Evolutionary conservation across 2,888 invertebrate genomes (phyloP).

Genomic region (Drosophila paramelanica): DNA sequence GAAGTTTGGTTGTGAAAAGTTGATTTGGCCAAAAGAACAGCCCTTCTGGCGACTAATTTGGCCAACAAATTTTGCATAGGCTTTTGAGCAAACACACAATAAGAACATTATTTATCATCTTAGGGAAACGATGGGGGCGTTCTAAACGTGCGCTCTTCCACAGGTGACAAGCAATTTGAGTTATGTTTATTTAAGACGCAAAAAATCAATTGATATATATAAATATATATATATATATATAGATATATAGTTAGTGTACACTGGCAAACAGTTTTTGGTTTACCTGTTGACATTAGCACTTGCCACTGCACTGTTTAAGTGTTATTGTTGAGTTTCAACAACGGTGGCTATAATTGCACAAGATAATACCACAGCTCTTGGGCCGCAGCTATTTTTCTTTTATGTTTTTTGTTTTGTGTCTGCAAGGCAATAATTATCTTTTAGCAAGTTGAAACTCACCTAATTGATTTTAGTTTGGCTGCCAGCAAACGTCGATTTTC

Average conservation of each 20-base stretch:
- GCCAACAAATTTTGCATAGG: constrained; percentile 40
- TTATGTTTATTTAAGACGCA: constrained; percentile 44
- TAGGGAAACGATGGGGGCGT: constrained; percentile 34
- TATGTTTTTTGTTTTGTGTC: constrained; percentile 25
- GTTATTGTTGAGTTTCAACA: constrained; percentile 41
- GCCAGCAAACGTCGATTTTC: constrained; percentile 28
- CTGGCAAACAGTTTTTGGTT: constrained; percentile 16
- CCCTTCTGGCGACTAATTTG: constrained; percentile 26
- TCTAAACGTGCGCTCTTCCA: neutral
- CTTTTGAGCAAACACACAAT: constrained; percentile 24
- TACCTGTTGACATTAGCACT: constrained; percentile 53
- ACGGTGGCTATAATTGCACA: constrained; percentile 59
- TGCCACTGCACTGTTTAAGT: constrained; percentile 48
- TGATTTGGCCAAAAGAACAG: constrained; percentile 19
- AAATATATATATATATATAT: too few relatives aligned
- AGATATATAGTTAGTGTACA: constrained; percentile 2
- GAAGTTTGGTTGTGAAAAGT: constrained; percentile 1
- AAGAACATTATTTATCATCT: constrained; percentile 50
- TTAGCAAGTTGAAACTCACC: constrained; percentile 52
- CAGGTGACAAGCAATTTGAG: constrained; percentile 1
- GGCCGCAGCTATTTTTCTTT: constrained; percentile 20
- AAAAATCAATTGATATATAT: constrained; percentile 1
- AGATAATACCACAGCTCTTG: constrained; percentile 51
- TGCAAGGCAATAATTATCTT: constrained; percentile 41
- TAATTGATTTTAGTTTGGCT: constrained; percentile 40